A percentile compares a stretch with the other conserved stretches of the same genome.
Evolutionary conservation across 2,113 vertebrate species (phyloP).

Genomic region (Oostethus manadensis): DNA sequence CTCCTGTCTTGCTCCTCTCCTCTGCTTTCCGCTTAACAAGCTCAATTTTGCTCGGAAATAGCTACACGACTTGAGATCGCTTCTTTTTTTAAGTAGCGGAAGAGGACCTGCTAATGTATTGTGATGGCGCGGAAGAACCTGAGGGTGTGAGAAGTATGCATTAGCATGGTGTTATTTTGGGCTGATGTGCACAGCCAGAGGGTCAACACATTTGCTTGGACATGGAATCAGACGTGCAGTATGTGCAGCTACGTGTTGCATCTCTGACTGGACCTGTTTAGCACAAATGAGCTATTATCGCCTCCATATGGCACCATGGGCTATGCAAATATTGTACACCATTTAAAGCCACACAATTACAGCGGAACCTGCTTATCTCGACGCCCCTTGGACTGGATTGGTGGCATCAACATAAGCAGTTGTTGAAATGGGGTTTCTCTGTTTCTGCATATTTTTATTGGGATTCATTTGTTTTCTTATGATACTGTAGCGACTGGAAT

Average conservation of each 20-base stretch:
- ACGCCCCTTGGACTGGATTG: no score
- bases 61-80: constrained; percentile 1
- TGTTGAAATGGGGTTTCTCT: no score
- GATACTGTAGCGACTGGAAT: no score
- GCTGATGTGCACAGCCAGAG: background rate
- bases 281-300: constrained; percentile 12
- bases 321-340: background rate
- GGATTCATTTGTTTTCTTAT: no score
- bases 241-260: constrained; percentile 19
- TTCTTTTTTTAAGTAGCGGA: constrained; percentile 16
- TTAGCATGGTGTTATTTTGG: constrained; percentile 32
- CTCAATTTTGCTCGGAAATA: constrained; percentile 17
- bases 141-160: constrained; percentile 17
- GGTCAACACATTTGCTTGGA: constrained; percentile 26
- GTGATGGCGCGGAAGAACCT: constrained; percentile 47
- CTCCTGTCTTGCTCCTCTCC: background rate
- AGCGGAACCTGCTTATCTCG: no score
- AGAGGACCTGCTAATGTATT: constrained; percentile 29
- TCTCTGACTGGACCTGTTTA: constrained; percentile 25
- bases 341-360: no score
- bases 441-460: no score
- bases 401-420: no score
- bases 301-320: constrained; percentile 23
- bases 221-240: constrained; percentile 23
- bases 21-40: constrained; percentile 7